These are phyloP conservation scores for Stomorhina lunata DNA, from an alignment of 2,888 invertebrate species.

Conservation along the genomic window DNA sequence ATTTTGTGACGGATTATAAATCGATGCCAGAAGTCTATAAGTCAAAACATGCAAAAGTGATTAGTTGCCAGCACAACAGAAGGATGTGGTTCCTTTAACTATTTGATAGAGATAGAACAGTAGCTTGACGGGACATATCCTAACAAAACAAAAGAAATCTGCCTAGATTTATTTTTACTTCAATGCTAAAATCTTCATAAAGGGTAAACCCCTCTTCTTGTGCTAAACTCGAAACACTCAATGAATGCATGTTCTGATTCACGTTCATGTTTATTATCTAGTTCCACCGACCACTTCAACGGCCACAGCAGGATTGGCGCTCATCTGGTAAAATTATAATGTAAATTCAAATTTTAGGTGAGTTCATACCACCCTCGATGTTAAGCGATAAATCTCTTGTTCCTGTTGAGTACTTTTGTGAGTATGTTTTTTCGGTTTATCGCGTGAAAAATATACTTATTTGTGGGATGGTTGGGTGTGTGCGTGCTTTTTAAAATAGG, in stretches of 20 bases:
- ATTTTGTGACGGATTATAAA: not conserved
- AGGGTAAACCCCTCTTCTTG: not conserved
- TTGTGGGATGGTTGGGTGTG: not conserved
- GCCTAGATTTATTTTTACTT: not conserved
- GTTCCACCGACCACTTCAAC: constrained; percentile 48
- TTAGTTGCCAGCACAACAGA: constrained; percentile 53
- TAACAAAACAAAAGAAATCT: constrained; percentile 27
- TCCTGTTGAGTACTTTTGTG: constrained; percentile 69
- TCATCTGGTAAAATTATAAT: constrained; percentile 56
- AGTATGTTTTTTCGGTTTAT: not conserved
- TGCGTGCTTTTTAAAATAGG: not conserved
- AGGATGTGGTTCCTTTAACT: not conserved
- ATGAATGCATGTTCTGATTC: not conserved
- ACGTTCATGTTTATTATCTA: constrained; percentile 2
- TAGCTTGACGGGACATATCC: not conserved
- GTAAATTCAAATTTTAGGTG: constrained; percentile 26
- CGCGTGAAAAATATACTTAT: not conserved
- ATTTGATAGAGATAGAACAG: not conserved
- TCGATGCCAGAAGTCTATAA: constrained; percentile 48
- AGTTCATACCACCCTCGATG: constrained; percentile 74
- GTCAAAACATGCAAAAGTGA: constrained; percentile 67
- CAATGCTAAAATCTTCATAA: not conserved
- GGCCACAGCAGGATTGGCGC: constrained; percentile 67
- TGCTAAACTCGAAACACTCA: not conserved
- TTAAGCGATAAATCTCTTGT: constrained; percentile 75